phyloP scores from a whole-genome alignment of 2,113 vertebrate species.

The Dicaeum eximium region DNA sequence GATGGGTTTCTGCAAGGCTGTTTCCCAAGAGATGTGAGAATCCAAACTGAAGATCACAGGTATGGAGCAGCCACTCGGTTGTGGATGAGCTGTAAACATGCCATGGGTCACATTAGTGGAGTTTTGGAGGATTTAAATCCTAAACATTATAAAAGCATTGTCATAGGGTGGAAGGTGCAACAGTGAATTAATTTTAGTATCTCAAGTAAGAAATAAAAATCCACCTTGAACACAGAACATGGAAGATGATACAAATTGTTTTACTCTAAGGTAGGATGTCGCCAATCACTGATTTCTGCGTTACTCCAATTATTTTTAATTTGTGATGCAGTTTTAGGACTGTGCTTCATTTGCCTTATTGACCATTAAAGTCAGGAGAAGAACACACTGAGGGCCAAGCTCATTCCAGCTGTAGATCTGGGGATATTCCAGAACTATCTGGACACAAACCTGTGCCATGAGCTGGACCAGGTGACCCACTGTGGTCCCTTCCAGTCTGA shows the following conservation, averaged over 20 bases:
- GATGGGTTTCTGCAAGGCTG: background rate
- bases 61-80: background rate
- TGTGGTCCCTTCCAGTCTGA: background rate
- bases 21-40: background rate
- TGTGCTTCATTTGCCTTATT: background rate
- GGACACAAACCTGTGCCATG: background rate
- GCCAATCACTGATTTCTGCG: background rate
- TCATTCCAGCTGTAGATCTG: background rate
- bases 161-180: background rate
- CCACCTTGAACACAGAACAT: background rate
- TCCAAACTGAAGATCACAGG: background rate
- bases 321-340: background rate
- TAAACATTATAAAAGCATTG: fast-evolving
- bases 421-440: background rate
- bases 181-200: background rate
- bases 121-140: background rate
- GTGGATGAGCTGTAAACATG: background rate
- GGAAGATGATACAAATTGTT: background rate
- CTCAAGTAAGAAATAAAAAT: background rate
- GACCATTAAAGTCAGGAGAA: background rate
- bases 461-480: background rate
- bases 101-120: background rate
- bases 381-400: background rate
- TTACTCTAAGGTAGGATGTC: background rate
- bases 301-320: background rate